phyloP scores from a whole-genome alignment of 2,888 invertebrate species.

The Tipula unca region DNA sequence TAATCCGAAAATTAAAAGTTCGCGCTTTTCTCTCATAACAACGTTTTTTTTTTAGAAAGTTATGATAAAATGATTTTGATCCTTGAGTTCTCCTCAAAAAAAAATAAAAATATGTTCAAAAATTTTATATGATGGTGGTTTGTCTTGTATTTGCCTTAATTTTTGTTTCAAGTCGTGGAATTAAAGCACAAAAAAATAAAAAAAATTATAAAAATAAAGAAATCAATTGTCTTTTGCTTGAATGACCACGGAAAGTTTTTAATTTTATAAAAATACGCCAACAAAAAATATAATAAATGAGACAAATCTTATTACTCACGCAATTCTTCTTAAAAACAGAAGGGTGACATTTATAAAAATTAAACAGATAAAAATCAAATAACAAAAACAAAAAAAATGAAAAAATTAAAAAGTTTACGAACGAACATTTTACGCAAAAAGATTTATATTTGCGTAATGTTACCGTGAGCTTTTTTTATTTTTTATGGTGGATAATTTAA shows the following conservation, averaged over 20 bases:
- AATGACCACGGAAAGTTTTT: conserved; percentile 8
- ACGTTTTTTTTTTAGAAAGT: neutral
- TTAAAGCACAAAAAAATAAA: too few species aligned
- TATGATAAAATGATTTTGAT: neutral
- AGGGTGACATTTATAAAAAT: conserved; percentile 14
- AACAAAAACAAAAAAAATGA: neutral
- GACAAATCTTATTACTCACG: neutral
- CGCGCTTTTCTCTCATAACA: neutral
- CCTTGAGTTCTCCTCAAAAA: neutral
- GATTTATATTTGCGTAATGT: neutral
- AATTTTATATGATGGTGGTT: neutral
- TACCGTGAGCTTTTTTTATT: neutral
- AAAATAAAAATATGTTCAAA: neutral
- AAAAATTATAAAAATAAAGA: neutral
- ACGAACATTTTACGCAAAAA: neutral
- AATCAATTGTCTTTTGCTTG: conserved; percentile 8
- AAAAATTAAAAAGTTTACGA: neutral
- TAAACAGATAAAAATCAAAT: conserved; percentile 8
- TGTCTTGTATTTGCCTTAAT: neutral
- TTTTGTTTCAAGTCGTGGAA: neutral
- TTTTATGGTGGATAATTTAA: neutral
- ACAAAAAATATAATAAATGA: neutral
- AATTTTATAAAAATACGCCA: neutral
- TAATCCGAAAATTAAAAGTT: neutral
- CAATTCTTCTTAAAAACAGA: neutral